These are phyloP conservation scores for Actinia equina DNA, from an alignment of 64 coral and sea anemone genomes.

Conservation along the genomic window DNA sequence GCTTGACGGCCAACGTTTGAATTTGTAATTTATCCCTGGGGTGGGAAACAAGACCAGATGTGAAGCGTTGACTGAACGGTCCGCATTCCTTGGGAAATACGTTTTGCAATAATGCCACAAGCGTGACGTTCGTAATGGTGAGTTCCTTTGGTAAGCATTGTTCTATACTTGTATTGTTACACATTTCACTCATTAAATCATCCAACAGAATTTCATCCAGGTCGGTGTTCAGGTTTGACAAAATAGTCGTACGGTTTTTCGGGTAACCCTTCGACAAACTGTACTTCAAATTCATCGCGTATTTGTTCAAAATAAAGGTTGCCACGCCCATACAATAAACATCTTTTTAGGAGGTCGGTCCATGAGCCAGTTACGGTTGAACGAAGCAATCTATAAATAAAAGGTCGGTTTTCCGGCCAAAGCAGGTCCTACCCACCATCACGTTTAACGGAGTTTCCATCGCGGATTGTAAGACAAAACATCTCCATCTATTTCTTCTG, in stretches of 20 bases:
- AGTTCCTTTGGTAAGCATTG: slow-evolving; percentile 32
- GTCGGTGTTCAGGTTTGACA: slow-evolving; percentile 7
- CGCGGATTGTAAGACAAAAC: not conserved
- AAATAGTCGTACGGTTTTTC: slow-evolving; percentile 26
- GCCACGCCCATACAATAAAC: not conserved
- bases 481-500: not conserved
- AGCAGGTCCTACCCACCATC: not conserved
- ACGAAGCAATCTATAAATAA: not conserved
- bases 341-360: not conserved
- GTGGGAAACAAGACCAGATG: slow-evolving; percentile 4
- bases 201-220: slow-evolving; percentile 25
- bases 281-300: not conserved
- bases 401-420: not conserved
- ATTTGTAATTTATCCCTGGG: not conserved
- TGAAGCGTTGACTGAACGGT: slow-evolving; percentile 36
- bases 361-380: not conserved
- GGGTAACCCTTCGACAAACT: slow-evolving; percentile 9
- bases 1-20: not conserved
- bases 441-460: not conserved
- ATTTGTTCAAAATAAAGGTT: not conserved
- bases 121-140: slow-evolving; percentile 35
- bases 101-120: slow-evolving; percentile 28
- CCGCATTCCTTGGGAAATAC: slow-evolving; percentile 28
- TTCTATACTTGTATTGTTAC: slow-evolving; percentile 21
- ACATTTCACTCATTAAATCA: slow-evolving; percentile 39